Evolutionary conservation across 2,888 invertebrate species (phyloP).

Genomic region (Chrysolina haemoptera): DNA sequence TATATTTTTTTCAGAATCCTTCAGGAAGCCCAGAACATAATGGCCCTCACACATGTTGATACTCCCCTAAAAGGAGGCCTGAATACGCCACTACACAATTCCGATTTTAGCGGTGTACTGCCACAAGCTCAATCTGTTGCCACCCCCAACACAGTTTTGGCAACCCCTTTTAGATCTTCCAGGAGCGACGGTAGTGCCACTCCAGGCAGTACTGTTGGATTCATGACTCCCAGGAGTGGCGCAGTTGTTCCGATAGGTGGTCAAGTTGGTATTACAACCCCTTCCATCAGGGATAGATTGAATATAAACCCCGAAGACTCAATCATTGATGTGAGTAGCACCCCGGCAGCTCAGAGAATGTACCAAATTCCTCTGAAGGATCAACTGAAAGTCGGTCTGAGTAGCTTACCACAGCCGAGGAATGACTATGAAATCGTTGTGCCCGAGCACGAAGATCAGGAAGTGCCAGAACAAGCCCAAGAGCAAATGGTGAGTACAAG

Average conservation of each 20-base stretch:
- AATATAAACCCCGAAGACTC: constrained; percentile 94
- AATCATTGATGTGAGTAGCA: constrained; percentile 77
- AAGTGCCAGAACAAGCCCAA: constrained; percentile 66
- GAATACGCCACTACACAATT: constrained; percentile 93
- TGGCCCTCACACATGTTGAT: constrained; percentile 98
- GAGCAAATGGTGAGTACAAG: constrained; percentile 48
- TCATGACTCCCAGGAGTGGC: constrained; percentile 73
- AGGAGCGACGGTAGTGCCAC: constrained; percentile 77
- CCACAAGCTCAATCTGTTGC: constrained; percentile 81
- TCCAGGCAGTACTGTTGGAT: constrained; percentile 73
- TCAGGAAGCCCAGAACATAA: constrained; percentile 98
- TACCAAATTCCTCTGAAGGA: constrained; percentile 81
- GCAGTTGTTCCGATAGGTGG: constrained; percentile 68
- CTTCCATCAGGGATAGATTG: constrained; percentile 91
- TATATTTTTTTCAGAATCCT: constrained; percentile 73
- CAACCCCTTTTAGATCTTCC: constrained; percentile 86
- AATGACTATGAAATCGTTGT: constrained; percentile 99
- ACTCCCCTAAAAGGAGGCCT: constrained; percentile 97
- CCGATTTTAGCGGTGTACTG: constrained; percentile 89
- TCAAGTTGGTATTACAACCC: constrained; percentile 67
- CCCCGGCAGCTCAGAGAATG: constrained; percentile 78
- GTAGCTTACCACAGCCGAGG: constrained; percentile 88
- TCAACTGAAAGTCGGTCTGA: constrained; percentile 83
- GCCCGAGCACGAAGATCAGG: constrained; percentile 83
- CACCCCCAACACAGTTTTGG: constrained; percentile 93